Evolutionary conservation across 2,113 vertebrate species (phyloP).

Genomic region (Probosciger aterrimus): DNA sequence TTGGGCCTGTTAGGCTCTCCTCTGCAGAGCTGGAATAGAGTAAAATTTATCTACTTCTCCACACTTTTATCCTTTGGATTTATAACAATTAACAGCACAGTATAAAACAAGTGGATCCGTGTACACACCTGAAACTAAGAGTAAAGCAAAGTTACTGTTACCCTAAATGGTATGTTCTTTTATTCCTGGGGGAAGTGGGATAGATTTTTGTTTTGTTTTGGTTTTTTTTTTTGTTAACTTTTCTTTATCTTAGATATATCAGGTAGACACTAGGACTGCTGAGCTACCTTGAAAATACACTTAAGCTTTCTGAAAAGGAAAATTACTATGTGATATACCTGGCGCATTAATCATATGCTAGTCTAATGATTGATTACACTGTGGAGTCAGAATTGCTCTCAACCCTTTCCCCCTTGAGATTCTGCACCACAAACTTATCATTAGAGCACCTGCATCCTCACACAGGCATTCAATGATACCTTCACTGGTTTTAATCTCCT

Average conservation of each 20-base stretch:
- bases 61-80: background rate
- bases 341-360: conserved; percentile 63
- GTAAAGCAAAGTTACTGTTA: background rate
- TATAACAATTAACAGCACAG: background rate
- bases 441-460: conserved; percentile 70
- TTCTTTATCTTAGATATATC: background rate
- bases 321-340: conserved; percentile 46
- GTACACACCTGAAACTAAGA: background rate
- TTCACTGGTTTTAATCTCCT: conserved; percentile 68
- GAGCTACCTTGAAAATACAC: conserved; percentile 17
- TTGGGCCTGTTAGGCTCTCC: rapidly evolving
- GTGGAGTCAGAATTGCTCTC: conserved; percentile 60
- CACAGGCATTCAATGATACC: conserved; percentile 55
- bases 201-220: rapidly evolving
- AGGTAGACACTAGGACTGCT: background rate
- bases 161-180: background rate
- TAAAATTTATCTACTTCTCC: background rate
- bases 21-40: background rate
- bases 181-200: rapidly evolving
- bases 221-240: background rate
- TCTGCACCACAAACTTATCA: conserved; percentile 38
- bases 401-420: conserved; percentile 47
- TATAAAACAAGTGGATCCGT: background rate
- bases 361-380: conserved; percentile 74
- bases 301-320: conserved; percentile 42